Base-by-base conservation (phyloP, 2,113 vertebrate genomes). In the Perccottus glenii region DNA sequence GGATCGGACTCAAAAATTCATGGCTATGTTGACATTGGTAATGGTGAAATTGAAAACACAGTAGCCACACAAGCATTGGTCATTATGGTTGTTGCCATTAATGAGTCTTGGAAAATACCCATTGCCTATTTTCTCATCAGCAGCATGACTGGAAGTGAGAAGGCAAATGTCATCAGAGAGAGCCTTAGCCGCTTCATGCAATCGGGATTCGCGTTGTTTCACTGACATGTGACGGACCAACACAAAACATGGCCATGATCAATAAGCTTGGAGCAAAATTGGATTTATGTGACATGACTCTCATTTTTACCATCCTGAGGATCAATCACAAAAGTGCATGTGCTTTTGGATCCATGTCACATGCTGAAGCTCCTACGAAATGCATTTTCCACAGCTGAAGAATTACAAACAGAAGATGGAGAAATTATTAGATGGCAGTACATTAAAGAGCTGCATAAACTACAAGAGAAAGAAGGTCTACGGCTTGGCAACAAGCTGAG, bases 401-500 rank as follows among this genome's bases (percentile, higher is more conserved):
- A 19, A 5, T 6, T 52, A 1, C 7, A 32, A 5, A 52, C 16
- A 32, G 50, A 52, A 52, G 50, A 52, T 32, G 50, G 50, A 11
- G n/a, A 36, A 6, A 56, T 14, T 14, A 56, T 56, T 14, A 36
- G 35, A 1, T 56, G 52, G 35, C 33, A 56, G 33, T 57, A 59
- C 15, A 43, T 43, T 11, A 43, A 44, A 16, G 15, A 12, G 15
- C 40, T 27, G n/a, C 9, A 59, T 27, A 59, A 59, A 19, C 38
- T 59, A 6, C 56, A 59, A 44, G 56, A 59, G 40, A 59, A 59
- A 10, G 40, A 59, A 44, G 40, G 15, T 59, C 40, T 59, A 8
- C 38, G 40, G 10, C 56, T 59, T 11, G 15, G 38, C 40, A 59
- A 59, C 40, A 59, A 43, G 9, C 40, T 43, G 5, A 43, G 40